These are phyloP conservation scores for Parauchenoglanis punctatus DNA, from an alignment of 2,797 vertebrate species.

Conservation along the genomic window DNA sequence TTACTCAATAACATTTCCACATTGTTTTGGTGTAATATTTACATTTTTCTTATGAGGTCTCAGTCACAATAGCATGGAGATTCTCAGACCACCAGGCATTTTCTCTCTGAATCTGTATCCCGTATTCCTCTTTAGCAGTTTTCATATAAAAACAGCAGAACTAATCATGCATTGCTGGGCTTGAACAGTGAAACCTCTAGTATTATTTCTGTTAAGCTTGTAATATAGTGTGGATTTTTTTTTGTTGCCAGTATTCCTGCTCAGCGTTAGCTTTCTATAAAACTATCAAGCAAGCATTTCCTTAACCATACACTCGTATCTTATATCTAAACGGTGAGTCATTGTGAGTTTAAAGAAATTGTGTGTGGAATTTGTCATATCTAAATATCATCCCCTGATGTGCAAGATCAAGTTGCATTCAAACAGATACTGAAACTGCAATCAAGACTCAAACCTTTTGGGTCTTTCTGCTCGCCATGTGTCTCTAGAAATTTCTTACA, in stretches of 20 bases:
- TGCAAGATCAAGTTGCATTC: background rate
- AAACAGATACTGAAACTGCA: background rate
- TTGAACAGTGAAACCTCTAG: background rate
- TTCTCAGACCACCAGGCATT: background rate
- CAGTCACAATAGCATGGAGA: background rate
- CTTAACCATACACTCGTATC: background rate
- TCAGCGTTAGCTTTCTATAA: background rate
- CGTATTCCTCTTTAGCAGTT: background rate
- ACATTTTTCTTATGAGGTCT: background rate
- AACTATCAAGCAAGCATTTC: background rate
- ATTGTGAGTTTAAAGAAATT: background rate
- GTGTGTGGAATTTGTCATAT: background rate
- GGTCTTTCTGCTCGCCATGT: background rate
- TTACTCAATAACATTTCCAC: background rate
- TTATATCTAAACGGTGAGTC: background rate
- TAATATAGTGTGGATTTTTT: background rate
- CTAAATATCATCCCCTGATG: background rate
- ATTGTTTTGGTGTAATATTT: background rate
- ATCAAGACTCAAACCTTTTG: background rate
- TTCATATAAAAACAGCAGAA: background rate
- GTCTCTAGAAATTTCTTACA: slow-evolving; percentile 20
- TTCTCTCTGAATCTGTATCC: background rate
- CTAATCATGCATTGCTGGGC: background rate
- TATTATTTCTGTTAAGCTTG: background rate
- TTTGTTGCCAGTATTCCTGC: background rate